A percentile compares a stretch with the other conserved stretches of the same genome.
These are phyloP conservation scores for Meiosimyza decipiens DNA, from an alignment of 2,888 invertebrate species.

Conservation along the genomic window DNA sequence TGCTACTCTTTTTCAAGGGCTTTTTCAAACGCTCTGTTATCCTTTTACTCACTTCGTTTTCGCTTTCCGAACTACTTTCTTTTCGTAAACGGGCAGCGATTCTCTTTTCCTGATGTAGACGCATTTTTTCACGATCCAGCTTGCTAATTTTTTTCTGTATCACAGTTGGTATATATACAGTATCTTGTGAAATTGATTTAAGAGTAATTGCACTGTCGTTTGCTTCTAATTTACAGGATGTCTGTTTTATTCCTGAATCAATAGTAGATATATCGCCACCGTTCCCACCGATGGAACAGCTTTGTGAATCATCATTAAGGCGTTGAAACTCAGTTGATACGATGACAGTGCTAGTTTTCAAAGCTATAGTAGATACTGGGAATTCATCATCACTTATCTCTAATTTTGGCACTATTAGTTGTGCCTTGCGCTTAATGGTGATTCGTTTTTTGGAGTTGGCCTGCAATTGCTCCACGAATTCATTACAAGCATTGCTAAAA, in stretches of 20 bases:
- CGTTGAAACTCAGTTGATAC: constrained; percentile 34
- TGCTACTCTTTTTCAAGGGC: constrained; percentile 51
- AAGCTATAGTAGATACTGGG: constrained; percentile 42
- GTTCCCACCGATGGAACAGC: constrained; percentile 27
- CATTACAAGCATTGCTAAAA: constrained; percentile 81
- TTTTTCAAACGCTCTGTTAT: constrained; percentile 59
- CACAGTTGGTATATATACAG: constrained; percentile 37
- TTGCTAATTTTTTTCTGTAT: constrained; percentile 58
- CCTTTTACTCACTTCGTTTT: constrained; percentile 61
- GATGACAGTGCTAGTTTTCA: constrained; percentile 41
- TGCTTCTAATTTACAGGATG: constrained; percentile 24
- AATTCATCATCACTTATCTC: constrained; percentile 53
- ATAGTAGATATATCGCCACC: constrained; percentile 34
- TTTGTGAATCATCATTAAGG: constrained; percentile 36
- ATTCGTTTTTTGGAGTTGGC: constrained; percentile 68
- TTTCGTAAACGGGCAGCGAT: constrained; percentile 59
- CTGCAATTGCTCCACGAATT: constrained; percentile 80
- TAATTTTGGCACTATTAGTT: constrained; percentile 41
- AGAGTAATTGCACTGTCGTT: constrained; percentile 41
- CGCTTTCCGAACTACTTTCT: constrained; percentile 69
- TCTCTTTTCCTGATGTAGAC: constrained; percentile 59
- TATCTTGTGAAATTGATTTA: constrained; percentile 40
- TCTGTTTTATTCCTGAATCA: constrained; percentile 43
- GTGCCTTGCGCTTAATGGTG: constrained; percentile 58
- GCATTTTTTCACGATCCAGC: constrained; percentile 64